A percentile compares a stretch with the other conserved stretches of the same genome.
Evolutionary conservation across 2,113 vertebrate genomes (phyloP).

Genomic region (Falcunculus frontatus): DNA sequence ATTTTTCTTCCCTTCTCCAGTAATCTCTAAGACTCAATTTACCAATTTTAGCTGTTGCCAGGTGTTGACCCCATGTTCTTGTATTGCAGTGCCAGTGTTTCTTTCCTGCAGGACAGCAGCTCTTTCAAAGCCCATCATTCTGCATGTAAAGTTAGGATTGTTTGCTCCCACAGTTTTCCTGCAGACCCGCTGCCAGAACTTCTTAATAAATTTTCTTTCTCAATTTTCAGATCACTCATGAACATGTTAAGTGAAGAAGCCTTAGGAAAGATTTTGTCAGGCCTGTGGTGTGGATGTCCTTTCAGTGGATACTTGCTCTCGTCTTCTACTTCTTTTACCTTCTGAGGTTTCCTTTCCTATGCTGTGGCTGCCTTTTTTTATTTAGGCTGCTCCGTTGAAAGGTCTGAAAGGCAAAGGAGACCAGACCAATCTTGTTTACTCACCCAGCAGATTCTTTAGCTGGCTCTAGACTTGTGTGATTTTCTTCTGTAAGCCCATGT

Average conservation of each 20-base stretch:
- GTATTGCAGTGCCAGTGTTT: neutral
- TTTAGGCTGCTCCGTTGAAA: neutral
- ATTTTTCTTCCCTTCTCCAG: neutral
- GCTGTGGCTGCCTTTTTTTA: neutral
- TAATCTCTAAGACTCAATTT: neutral
- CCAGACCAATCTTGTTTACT: neutral
- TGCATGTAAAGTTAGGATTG: neutral
- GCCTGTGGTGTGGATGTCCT: neutral
- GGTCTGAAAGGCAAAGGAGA: neutral
- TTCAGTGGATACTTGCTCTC: neutral
- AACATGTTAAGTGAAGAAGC: neutral
- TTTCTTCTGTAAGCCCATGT: neutral
- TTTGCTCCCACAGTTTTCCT: neutral
- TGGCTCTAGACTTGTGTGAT: neutral
- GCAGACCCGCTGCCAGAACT: neutral
- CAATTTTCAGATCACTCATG: neutral
- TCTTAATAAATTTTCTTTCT: neutral
- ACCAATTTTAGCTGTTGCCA: neutral
- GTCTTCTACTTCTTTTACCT: neutral
- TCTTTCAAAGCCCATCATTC: neutral
- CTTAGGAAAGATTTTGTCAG: neutral
- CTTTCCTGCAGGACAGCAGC: neutral
- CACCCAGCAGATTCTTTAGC: neutral
- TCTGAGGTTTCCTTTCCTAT: neutral
- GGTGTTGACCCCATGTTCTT: neutral